Evolutionary conservation across 2,797 vertebrate species (phyloP), one percentile per base, ranked within the genome.

Genomic region (Eurystomus glaucurus): DNA sequence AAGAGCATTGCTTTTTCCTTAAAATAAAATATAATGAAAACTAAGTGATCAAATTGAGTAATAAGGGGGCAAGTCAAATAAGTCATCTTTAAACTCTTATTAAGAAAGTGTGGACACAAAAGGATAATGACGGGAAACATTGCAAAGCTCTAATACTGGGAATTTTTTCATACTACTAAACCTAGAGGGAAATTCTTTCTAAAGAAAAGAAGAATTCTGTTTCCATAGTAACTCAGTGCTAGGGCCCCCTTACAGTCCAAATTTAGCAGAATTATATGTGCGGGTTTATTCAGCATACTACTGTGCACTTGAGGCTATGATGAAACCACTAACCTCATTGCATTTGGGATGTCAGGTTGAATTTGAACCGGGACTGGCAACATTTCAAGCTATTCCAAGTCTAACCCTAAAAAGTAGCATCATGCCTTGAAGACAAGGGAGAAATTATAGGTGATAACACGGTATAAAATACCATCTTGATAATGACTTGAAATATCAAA

Each of bases 161-260:
- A 78, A 25, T 75, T 96, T 96, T 96, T 95, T 93, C 74, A 95
- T 52, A 94, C 66, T 85, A 94, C 77, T 83, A 94, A 97, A 97
- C 94, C 90, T 97, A 97, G 86, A 96, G 95, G 95, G 98, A 98
- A 97, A 96, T 85, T 96, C 64, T 93, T 97, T 96, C 91, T 74
- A 90, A 92, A 97, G 98, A 96, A 97, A 96, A 97, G 95, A 97
- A 97, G 88, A 97, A 96, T 85, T 90, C 93, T 86, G 98, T 98
- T 98, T 97, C 98, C 97, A 98, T 98, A 97, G 98, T 92, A 98
- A 98, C 98, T 95, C 92, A 79, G 92, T 78, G 52, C 77, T 96
- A 97, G 93, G 88, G 96, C 96, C 94, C 94, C 96, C 94, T 97
- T 97, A 89, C 50, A 97, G 94, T 93, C 96, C 98, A 98, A 98